Base-by-base conservation (phyloP, 2,113 vertebrate species). In the Oryzias woworae region DNA sequence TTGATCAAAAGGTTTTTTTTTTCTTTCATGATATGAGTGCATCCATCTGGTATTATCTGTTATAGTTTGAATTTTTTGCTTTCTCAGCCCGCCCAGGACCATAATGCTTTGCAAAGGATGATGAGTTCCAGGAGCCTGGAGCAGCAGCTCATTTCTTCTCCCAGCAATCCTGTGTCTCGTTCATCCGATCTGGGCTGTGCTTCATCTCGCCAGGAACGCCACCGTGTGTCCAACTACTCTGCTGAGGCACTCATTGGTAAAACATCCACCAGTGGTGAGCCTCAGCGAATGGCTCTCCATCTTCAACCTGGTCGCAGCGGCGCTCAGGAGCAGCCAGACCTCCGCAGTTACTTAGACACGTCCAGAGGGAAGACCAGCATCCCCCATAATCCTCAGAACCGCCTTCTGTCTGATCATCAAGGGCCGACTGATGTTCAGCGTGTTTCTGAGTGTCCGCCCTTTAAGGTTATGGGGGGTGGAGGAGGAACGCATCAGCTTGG, bases 161-260 rank as follows among this genome's bases (percentile, higher is more conserved):
- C 95, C n/a, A 94, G 89, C 72, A 94, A 94, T 36, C 66, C 92
- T 0, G 95, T 93, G 51, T 95, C 95, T 1, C 93, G 94, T 14
- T 85, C 95, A 0, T 94, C 97, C 12, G 96, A 99, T 28, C 92
- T 96, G 89, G 81, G 91, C 0, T 98, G 96, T 31, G 82, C 94
- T 10, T 92, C 96, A 0, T 96, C 96, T 1, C 93, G 97, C 14
- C 95, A 97, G 64, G 97, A 99, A 53, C 94, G 97, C 45, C 96
- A 98, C 16, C 90, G 97, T 17, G 94, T 98, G 67, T 98, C 97
- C 63, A 98, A 93, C 88, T 99, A 99, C 79, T 99, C 97, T 23
- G 97, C 97, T 0, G 97, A 99, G 72, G 96, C 97, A 0, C 96
- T 99, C 23, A 98, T 99, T 28, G 95, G 96, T 28, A 99, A 98